Conservation (phyloP, 2,113 vertebrate species). For the Papio anubis region DNA sequence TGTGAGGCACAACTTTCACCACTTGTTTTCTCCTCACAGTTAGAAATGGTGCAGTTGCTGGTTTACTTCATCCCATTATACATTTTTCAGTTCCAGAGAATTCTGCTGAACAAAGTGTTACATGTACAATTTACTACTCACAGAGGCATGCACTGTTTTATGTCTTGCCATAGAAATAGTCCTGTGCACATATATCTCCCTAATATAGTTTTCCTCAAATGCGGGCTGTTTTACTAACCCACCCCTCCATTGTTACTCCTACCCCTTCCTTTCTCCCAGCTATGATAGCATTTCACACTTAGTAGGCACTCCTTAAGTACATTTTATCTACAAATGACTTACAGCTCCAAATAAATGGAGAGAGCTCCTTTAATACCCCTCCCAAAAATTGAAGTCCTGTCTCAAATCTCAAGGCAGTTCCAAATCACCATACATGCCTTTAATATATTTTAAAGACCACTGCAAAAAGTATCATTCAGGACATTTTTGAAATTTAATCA, state of each 20-base stretch:
- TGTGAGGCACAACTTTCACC: background rate
- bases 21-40: constrained; percentile 8
- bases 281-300: background rate
- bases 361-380: background rate
- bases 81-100: background rate
- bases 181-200: background rate
- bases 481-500: constrained; percentile 23
- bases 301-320: background rate
- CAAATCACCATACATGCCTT: background rate
- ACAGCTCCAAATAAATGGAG: constrained; percentile 9
- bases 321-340: constrained; percentile 22
- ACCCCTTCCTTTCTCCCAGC: background rate
- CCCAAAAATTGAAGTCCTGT: background rate
- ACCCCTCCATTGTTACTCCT: background rate
- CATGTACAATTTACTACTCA: background rate
- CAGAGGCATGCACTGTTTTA: background rate
- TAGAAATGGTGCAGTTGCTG: constrained; percentile 24
- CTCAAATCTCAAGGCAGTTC: constrained; percentile 49
- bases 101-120: constrained; percentile 28
- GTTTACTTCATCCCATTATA: constrained; percentile 1
- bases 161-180: constrained; percentile 32
- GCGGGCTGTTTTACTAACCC: background rate
- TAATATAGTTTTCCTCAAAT: constrained; percentile 31
- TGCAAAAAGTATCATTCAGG: background rate
- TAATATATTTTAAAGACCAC: background rate